phyloP scores from a whole-genome alignment of 2,113 vertebrate species.

The Bos javanicus region DNA sequence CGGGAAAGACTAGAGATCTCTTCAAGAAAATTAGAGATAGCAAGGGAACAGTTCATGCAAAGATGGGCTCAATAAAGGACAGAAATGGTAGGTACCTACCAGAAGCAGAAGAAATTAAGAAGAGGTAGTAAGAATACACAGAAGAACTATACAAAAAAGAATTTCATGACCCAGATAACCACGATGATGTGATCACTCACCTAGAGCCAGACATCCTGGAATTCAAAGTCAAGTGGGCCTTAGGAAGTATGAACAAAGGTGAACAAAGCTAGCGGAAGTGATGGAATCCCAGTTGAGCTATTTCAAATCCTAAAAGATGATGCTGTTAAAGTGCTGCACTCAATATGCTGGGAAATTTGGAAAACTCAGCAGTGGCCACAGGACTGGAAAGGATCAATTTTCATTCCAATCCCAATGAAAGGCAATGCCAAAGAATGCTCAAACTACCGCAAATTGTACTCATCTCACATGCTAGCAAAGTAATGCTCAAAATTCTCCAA shows the following conservation, averaged over 20 bases:
- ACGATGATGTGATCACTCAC: background rate
- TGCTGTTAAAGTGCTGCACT: background rate
- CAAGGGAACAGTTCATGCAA: too few species aligned
- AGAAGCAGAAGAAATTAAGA: too few species aligned
- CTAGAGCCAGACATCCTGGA: background rate
- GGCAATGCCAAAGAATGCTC: background rate
- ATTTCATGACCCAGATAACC: background rate
- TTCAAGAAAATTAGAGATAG: too few species aligned
- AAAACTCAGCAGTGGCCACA: background rate
- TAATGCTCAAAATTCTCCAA: background rate
- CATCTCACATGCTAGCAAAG: background rate
- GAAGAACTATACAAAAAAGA: background rate
- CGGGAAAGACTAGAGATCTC: background rate
- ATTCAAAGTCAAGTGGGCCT: too few species aligned
- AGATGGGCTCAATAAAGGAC: too few species aligned
- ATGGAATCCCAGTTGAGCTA: background rate
- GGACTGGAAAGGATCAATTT: background rate
- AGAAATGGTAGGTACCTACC: too few species aligned
- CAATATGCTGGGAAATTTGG: background rate
- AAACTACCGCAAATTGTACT: background rate
- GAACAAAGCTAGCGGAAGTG: background rate
- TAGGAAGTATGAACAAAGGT: background rate
- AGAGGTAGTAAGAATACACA: too few species aligned
- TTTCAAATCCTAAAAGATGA: background rate
- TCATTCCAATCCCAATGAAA: background rate